Evolutionary conservation across 2,113 vertebrate species (phyloP).

Genomic region (Dicerorhinus sumatrensis): DNA sequence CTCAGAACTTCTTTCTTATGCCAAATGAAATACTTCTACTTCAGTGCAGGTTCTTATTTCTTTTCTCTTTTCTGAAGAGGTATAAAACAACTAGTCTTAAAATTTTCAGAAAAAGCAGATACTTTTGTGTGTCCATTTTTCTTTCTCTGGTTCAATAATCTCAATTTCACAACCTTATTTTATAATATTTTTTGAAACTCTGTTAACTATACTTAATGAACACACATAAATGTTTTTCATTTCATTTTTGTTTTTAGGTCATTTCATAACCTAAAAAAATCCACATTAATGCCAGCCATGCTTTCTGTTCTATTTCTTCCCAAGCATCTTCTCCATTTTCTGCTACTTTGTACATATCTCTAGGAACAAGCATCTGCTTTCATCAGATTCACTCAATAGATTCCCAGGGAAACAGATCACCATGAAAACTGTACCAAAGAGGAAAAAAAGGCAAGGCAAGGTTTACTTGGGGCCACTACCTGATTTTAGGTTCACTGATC

Average conservation of each 20-base stretch:
- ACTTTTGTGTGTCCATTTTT: slow-evolving; percentile 11
- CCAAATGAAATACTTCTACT: slow-evolving; percentile 37
- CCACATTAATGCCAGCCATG: not conserved
- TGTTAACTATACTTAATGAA: slow-evolving; percentile 2
- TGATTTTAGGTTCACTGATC: not conserved
- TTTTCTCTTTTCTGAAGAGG: slow-evolving; percentile 23
- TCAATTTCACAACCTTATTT: not conserved
- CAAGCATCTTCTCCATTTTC: not conserved
- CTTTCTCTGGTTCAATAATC: slow-evolving; percentile 25
- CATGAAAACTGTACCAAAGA: not conserved
- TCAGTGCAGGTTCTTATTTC: slow-evolving; percentile 29
- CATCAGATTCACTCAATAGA: not conserved
- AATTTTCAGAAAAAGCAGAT: not conserved
- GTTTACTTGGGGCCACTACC: not conserved
- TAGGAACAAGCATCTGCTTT: not conserved
- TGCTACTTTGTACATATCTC: not conserved
- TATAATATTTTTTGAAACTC: slow-evolving; percentile 10
- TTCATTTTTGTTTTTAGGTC: slow-evolving; percentile 32
- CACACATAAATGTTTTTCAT: slow-evolving; percentile 15
- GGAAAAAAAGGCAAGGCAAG: not conserved
- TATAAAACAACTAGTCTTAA: not conserved
- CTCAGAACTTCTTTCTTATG: slow-evolving; percentile 37
- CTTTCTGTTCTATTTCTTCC: slow-evolving; percentile 26
- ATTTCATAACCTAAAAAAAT: not conserved
- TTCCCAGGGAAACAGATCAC: not conserved